Evolutionary conservation across 2,888 invertebrate genomes (phyloP).

Genomic region (Blomia tropicalis): DNA sequence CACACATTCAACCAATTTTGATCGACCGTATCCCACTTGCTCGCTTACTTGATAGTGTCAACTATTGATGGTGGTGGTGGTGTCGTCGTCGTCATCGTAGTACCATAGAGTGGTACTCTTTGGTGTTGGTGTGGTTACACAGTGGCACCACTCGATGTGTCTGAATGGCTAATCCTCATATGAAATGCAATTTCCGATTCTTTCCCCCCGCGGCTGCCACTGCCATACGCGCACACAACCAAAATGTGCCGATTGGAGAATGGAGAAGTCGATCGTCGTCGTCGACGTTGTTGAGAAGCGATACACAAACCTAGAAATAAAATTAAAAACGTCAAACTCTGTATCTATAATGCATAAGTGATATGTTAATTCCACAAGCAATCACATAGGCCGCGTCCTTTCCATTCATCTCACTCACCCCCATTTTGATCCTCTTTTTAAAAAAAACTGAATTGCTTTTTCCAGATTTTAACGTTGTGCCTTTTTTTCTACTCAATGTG

Average conservation of each 20-base stretch:
- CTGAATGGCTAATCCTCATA: slow-evolving; percentile 15
- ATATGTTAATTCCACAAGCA: slow-evolving; percentile 11
- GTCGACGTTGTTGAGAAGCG: background rate
- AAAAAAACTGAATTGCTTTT: no score
- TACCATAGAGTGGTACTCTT: no score
- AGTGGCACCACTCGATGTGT: no score
- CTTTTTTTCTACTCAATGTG: no score
- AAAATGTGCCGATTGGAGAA: background rate
- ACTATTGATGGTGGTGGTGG: background rate
- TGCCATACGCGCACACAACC: background rate
- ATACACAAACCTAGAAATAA: no score
- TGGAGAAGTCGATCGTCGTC: background rate
- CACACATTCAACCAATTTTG: background rate
- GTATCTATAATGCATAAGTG: slow-evolving; percentile 13
- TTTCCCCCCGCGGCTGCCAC: background rate
- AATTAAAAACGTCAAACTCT: slow-evolving; percentile 12
- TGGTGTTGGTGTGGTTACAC: no score
- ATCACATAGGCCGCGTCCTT: background rate
- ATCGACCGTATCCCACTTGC: background rate
- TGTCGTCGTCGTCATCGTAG: no score
- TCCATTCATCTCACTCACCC: no score
- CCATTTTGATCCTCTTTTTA: no score
- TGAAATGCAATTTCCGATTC: slow-evolving; percentile 6
- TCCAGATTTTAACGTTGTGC: no score
- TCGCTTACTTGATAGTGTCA: no score